Evolutionary conservation across 1,140 invertebrate species (phyloP).

Genomic region (Trichonephila inaurata): DNA sequence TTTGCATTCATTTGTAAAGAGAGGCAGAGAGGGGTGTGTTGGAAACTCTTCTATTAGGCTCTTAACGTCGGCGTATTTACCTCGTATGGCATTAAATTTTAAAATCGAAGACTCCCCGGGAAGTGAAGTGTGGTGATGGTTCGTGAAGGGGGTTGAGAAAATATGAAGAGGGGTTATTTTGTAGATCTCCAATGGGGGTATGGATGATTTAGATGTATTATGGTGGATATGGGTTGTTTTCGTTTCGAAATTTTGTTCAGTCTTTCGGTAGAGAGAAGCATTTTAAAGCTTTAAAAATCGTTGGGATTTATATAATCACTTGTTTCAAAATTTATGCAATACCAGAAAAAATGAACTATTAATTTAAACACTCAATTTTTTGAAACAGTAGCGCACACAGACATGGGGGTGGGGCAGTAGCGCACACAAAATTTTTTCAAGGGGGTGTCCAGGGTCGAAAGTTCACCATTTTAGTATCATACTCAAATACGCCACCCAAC

Average conservation of each 20-base stretch:
- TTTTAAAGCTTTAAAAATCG: too few species aligned
- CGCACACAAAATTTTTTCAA: too few species aligned
- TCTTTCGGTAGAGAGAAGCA: too few species aligned
- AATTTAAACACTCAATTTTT: neutral
- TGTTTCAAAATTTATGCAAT: neutral
- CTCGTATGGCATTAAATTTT: slow-evolving; percentile 55
- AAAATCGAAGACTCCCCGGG: slow-evolving; percentile 36
- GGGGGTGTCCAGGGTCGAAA: too few species aligned
- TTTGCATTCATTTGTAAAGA: slow-evolving; percentile 64
- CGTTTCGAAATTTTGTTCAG: too few species aligned
- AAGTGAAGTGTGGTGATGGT: neutral
- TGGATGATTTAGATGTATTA: too few species aligned
- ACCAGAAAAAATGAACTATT: neutral
- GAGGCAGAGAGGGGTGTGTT: neutral
- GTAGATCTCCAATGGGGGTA: neutral
- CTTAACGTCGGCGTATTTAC: slow-evolving; percentile 35
- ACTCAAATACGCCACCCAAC: too few species aligned
- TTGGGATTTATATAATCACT: too few species aligned
- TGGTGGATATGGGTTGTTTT: too few species aligned
- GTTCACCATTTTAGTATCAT: too few species aligned
- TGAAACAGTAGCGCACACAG: neutral
- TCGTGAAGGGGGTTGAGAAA: neutral
- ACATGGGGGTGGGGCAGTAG: too few species aligned
- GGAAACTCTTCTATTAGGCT: slow-evolving; percentile 46
- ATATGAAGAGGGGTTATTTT: neutral